Conservation (phyloP, 1,140 invertebrate species). For the Euschistus heros region DNA sequence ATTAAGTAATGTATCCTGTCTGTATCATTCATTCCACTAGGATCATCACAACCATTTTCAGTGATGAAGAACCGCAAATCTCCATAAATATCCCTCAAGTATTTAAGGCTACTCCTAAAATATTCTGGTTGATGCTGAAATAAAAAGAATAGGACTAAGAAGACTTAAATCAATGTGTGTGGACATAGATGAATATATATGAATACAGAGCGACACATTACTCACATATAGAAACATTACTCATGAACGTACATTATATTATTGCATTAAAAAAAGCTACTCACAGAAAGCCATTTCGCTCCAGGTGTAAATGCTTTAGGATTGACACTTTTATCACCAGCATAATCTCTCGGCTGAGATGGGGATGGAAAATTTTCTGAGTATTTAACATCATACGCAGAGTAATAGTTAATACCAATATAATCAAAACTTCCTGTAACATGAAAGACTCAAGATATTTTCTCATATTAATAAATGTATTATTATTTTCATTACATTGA, state of each 20-base stretch:
- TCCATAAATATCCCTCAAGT: slow-evolving; percentile 44
- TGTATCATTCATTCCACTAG: slow-evolving; percentile 34
- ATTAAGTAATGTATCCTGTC: slow-evolving; percentile 35
- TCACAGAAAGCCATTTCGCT: slow-evolving; percentile 26
- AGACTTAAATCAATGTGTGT: too few relatives aligned
- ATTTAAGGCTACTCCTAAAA: slow-evolving; percentile 45
- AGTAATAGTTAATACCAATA: slow-evolving; percentile 38
- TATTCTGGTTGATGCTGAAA: slow-evolving; percentile 32
- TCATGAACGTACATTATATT: too few relatives aligned
- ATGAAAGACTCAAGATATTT: neutral
- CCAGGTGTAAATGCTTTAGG: slow-evolving; percentile 13
- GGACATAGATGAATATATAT: too few relatives aligned
- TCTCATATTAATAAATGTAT: neutral
- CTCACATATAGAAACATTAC: too few relatives aligned
- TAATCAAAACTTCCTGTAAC: slow-evolving; percentile 35
- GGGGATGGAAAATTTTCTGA: neutral
- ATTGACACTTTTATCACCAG: slow-evolving; percentile 20
- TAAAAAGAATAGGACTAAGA: neutral
- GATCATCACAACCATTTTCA: slow-evolving; percentile 47
- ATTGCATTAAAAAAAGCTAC: neutral
- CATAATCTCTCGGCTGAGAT: slow-evolving; percentile 23
- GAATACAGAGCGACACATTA: too few relatives aligned
- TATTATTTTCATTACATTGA: too few relatives aligned
- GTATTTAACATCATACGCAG: slow-evolving; percentile 24
- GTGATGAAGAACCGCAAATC: slow-evolving; percentile 44